Conservation (phyloP, 1,140 invertebrate species). For the Penaeus japonicus region DNA sequence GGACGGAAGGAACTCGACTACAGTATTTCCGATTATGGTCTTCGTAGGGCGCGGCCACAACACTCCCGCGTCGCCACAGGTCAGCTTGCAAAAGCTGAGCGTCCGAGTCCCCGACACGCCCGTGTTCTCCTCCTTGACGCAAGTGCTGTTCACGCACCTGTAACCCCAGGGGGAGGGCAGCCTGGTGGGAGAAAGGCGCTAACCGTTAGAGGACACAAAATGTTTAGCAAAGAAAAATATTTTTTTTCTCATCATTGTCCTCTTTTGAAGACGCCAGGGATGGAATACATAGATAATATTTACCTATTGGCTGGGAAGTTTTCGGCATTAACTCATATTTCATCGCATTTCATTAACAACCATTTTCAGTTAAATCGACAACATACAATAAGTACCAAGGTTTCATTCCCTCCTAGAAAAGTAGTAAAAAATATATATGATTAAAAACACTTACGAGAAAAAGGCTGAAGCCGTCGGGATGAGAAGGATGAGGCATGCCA, state of each 20-base stretch:
- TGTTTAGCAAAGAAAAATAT: no score
- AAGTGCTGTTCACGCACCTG: background rate
- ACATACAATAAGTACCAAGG: no score
- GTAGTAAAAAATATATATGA: no score
- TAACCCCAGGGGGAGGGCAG: conserved; percentile 24
- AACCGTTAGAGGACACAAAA: background rate
- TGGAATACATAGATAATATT: background rate
- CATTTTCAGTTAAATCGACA: no score
- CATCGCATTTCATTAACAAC: no score
- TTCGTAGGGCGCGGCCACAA: conserved; percentile 11
- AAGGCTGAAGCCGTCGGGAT: no score
- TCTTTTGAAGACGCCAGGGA: background rate
- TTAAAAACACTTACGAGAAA: no score
- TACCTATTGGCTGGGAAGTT: background rate
- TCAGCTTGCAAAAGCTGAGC: background rate
- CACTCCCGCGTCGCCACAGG: conserved; percentile 8
- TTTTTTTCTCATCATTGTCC: no score
- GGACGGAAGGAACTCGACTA: conserved; percentile 9
- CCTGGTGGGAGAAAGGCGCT: background rate
- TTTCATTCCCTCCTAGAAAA: no score
- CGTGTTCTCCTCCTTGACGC: conserved; percentile 1
- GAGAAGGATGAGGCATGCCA: no score
- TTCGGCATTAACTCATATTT: no score
- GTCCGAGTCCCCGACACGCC: background rate
- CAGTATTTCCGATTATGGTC: background rate